Evolutionary conservation across 2,797 vertebrate species (phyloP).

Genomic region (Mus caroli): DNA sequence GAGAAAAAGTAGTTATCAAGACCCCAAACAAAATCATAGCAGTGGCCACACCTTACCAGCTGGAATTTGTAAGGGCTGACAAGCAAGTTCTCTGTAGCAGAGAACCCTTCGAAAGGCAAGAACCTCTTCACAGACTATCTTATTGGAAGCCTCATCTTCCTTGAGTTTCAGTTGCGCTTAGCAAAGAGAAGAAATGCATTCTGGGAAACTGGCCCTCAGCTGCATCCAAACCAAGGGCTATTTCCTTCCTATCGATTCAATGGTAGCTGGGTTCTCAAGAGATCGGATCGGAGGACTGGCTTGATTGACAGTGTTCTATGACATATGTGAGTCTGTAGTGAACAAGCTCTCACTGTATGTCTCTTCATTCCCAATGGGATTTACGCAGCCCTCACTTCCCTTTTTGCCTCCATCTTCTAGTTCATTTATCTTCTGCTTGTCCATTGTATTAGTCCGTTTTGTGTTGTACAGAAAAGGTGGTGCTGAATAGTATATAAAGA

Average conservation of each 20-base stretch:
- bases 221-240: not conserved
- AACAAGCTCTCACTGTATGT: not conserved
- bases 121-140: not conserved
- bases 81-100: not conserved
- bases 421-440: not conserved
- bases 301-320: not conserved
- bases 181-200: not conserved
- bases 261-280: not conserved
- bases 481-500: not conserved
- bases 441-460: not conserved
- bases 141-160: not conserved
- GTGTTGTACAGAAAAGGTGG: not conserved
- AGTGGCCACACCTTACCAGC: not conserved
- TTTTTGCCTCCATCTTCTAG: not conserved
- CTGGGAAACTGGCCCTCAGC: not conserved
- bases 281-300: not conserved
- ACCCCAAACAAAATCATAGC: not conserved
- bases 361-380: not conserved
- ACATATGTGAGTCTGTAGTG: not conserved
- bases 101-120: not conserved
- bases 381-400: not conserved
- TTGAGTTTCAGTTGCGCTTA: not conserved
- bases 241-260: slow-evolving; percentile 3
- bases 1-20: not conserved
- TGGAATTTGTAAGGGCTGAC: not conserved